Conservation (phyloP, 2,113 vertebrate species). For the Pardalotus punctatus region DNA sequence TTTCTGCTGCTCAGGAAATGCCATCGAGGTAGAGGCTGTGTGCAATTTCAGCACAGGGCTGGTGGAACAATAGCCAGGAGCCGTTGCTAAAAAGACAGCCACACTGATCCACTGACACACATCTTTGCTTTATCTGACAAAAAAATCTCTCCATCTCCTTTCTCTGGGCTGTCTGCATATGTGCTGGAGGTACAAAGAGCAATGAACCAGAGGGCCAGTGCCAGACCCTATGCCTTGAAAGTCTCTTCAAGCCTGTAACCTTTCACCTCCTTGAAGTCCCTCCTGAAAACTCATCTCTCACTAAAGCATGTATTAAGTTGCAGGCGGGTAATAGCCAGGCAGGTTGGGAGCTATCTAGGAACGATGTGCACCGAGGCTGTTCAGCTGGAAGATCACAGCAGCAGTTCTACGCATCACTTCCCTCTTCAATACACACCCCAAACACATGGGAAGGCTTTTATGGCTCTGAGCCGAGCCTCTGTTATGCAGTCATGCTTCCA, state of each 20-base stretch:
- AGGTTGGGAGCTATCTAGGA: not conserved
- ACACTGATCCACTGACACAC: not conserved
- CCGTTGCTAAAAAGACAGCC: not conserved
- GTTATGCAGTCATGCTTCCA: not conserved
- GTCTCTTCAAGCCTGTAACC: not conserved
- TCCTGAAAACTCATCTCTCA: not conserved
- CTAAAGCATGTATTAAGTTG: not conserved
- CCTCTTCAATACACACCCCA: not conserved
- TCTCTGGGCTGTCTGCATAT: not conserved
- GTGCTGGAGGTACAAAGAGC: not conserved
- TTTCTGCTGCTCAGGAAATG: not conserved
- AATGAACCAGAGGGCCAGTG: not conserved
- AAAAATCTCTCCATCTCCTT: not conserved
- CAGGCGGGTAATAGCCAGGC: rapidly evolving
- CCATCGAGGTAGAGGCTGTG: not conserved
- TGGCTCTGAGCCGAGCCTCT: not conserved
- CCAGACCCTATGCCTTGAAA: not conserved
- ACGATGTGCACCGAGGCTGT: rapidly evolving
- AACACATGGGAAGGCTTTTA: rapidly evolving
- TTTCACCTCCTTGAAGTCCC: not conserved
- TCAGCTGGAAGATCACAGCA: not conserved
- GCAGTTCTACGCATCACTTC: not conserved
- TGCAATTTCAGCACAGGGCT: not conserved
- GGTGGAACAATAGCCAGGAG: not conserved
- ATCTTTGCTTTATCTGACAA: not conserved